These are phyloP conservation scores for Peromyscus aztecus DNA, from an alignment of 2,797 vertebrate genomes.

Conservation along the genomic window DNA sequence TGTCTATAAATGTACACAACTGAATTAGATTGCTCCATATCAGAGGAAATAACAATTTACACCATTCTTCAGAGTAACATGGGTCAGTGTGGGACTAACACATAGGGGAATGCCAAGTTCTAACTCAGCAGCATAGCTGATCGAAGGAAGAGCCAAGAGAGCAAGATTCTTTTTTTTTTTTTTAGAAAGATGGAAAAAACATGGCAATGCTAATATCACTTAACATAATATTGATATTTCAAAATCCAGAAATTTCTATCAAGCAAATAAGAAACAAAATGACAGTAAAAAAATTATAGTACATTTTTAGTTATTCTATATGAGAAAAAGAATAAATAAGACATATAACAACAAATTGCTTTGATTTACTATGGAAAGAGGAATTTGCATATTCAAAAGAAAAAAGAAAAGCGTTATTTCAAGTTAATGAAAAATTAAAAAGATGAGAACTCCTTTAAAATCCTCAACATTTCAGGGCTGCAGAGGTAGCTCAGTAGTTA, in stretches of 20 bases:
- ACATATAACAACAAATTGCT: conserved; percentile 29
- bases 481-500: not conserved
- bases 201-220: accelerated
- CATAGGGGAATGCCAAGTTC: too few relatives aligned
- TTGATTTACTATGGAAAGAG: not conserved
- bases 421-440: conserved; percentile 53
- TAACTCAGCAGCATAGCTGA: accelerated
- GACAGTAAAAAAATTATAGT: conserved; percentile 14
- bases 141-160: accelerated
- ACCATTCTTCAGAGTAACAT: not conserved
- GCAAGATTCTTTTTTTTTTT: not conserved
- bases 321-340: conserved; percentile 60
- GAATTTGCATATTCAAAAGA: conserved; percentile 63
- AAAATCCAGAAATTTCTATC: not conserved
- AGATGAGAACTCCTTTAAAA: not conserved
- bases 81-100: accelerated
- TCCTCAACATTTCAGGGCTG: not conserved
- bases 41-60: not conserved
- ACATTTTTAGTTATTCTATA: conserved; percentile 2
- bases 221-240: not conserved
- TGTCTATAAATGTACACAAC: not conserved
- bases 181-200: accelerated
- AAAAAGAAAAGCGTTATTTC: not conserved
- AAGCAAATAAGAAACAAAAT: not conserved
- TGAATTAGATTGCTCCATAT: not conserved